Evolutionary conservation across 2,888 invertebrate species (phyloP).

Genomic region (Tipula lateralis): DNA sequence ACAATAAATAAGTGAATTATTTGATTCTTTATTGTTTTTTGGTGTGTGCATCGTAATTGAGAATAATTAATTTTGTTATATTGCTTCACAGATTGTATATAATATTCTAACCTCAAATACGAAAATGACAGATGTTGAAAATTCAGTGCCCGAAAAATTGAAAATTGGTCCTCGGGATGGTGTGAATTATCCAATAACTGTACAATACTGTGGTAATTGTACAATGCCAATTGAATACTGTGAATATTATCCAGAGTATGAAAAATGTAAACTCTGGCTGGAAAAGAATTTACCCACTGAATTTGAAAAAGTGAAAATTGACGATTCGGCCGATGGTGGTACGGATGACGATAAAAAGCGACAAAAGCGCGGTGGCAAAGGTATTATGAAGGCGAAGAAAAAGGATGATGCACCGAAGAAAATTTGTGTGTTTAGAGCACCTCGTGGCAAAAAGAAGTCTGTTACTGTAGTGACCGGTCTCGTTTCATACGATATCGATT

Average conservation of each 20-base stretch:
- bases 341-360: conserved; percentile 91
- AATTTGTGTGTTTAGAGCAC: conserved; percentile 80
- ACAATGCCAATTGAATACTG: conserved; percentile 97
- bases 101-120: neutral
- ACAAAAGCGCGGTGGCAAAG: conserved; percentile 96
- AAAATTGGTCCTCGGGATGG: conserved; percentile 65
- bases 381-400: conserved; percentile 91
- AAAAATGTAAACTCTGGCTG: conserved; percentile 95
- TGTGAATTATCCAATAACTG: conserved; percentile 73
- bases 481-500: conserved; percentile 92
- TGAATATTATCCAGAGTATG: conserved; percentile 96
- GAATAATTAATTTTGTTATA: neutral
- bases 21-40: too few species aligned
- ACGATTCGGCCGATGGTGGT: conserved; percentile 58
- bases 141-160: conserved; percentile 43
- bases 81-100: neutral
- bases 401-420: conserved; percentile 85
- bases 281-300: conserved; percentile 90
- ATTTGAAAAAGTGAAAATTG: conserved; percentile 76
- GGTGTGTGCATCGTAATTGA: neutral
- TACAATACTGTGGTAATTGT: conserved; percentile 91
- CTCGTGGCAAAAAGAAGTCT: conserved; percentile 97
- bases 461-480: conserved; percentile 96
- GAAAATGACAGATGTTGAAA: conserved; percentile 51
- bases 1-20: too few species aligned